Evolutionary conservation across 2,113 vertebrate species (phyloP), one percentile per base, ranked within the genome.

Genomic region (Lampris megalopsis): DNA sequence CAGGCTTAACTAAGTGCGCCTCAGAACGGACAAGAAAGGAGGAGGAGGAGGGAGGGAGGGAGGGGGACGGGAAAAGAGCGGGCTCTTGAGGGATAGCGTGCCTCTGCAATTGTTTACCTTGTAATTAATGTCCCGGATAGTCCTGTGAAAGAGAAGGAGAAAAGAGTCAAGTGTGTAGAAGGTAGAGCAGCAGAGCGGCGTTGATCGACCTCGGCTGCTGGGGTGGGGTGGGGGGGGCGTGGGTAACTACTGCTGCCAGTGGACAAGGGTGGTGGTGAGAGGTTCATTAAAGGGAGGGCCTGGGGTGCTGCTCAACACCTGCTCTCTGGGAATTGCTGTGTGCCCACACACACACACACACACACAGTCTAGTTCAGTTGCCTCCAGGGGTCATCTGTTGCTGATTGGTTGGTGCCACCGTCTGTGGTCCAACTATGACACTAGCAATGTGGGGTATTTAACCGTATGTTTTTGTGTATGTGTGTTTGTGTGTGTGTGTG

Each of bases 51-150:
- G 68, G 74, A 67, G 54, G 80, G 77, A 81, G 77, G 4, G 13
- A 68, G 66, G 71, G 73, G 63, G 42, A 58, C 56, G 66, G 66
- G 24, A 48, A 45, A 59, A 72, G 60, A 75, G 66, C 67, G 75
- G 58, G 9, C 77, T 86, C 82, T 74, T 84, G 82, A 63, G 71
- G 86, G 86, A 66, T 62, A 87, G 79, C 38, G 64, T 83, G 83
- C 71, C 79, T 87, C 83, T 82, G 77, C 68, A 76, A 49, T 92
- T 90, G 86, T 92, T 92, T 92, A 90, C 89, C 81, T 87, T 91
- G 79, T 80, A 87, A 91, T 92, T 87, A 91, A 84, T 40, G 68
- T 70, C 60, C 62, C 41, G 76, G 83, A 83, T 89, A 75, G 89
- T 83, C 79, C 85, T 8, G 58, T 76, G 72, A 61, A 77, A 75